Percentiles rank a stretch among this genome's conserved stretches.
Evolutionary conservation across 2,888 invertebrate genomes (phyloP).

Genomic region (Dastarcus helophoroides): DNA sequence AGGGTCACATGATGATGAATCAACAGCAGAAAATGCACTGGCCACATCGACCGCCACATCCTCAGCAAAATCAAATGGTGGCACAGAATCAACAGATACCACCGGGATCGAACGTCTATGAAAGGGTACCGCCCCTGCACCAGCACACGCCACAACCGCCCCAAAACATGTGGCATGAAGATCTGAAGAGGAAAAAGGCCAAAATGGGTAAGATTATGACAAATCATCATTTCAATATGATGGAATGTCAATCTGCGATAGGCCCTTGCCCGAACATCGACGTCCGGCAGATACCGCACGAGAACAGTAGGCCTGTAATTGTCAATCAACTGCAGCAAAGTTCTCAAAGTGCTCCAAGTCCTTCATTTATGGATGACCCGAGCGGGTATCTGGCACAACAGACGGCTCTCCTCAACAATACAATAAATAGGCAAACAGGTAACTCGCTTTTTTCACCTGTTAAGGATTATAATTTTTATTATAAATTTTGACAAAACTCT

Average conservation of each 20-base stretch:
- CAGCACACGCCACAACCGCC: slow-evolving; percentile 50
- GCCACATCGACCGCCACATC: slow-evolving; percentile 37
- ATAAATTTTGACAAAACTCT: no score
- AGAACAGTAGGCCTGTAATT: slow-evolving; percentile 31
- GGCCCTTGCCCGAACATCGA: slow-evolving; percentile 47
- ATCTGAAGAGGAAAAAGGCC: slow-evolving; percentile 46
- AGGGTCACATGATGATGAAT: slow-evolving; percentile 9
- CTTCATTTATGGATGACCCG: slow-evolving; percentile 86
- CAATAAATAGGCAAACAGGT: slow-evolving; percentile 56
- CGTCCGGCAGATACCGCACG: slow-evolving; percentile 43
- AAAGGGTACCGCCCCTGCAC: slow-evolving; percentile 62
- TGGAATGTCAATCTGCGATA: slow-evolving; percentile 28
- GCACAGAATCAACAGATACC: slow-evolving; percentile 42
- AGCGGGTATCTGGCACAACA: slow-evolving; percentile 85
- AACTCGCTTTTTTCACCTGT: slow-evolving; percentile 5
- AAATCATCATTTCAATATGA: slow-evolving; percentile 42
- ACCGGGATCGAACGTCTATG: slow-evolving; percentile 51
- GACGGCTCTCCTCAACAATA: slow-evolving; percentile 74
- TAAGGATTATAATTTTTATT: no score
- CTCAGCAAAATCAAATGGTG: slow-evolving; percentile 31
- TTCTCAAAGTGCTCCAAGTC: slow-evolving; percentile 37
- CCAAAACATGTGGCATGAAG: slow-evolving; percentile 42
- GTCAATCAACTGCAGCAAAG: slow-evolving; percentile 28
- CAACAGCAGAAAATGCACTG: slow-evolving; percentile 36
- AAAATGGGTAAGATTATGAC: slow-evolving; percentile 42